Base-by-base conservation (phyloP, 2,888 invertebrate genomes). In the Siphlonurus alternatus region DNA sequence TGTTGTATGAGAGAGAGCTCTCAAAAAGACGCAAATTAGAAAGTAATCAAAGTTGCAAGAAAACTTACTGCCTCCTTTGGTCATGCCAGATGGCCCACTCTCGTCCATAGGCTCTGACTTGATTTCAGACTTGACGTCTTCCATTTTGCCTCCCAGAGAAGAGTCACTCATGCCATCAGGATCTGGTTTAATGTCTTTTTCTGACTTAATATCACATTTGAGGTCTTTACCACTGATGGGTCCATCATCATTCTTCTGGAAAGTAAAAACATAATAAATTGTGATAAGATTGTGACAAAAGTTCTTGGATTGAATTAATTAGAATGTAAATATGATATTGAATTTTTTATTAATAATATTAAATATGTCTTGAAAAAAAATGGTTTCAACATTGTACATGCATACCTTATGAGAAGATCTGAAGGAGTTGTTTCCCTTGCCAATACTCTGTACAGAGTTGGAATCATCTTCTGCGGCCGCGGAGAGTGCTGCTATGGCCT, bases 81-180 rank as follows among this genome's bases (percentile, higher is more conserved):
- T 67, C 22, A 25, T 59, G n/a, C 38, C 38, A 38, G 38, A 38
- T 10, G 38, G 38, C 5, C 38, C 38, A 10, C 38, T 15, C 38
- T 75, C 75, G 10, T 81, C 81, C 77, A 81, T 80, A 1, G 81
- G 79, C 70, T 87, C 85, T 61, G 77, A 74, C 71, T 85, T 85
- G 38, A 82, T 80, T 69, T 85, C 84, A 25, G 79, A 80, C 67
- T 82, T 81, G 2, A 77, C 78, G 25, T 70, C 70, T 23, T 59
- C 22, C 64, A 64, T 61, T 2, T 59, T 19, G 23, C 56, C 59
- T 7, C 59, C 59, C 38, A 38, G 25, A 19, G 56, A 59, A n/a
- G 23, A 25, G 19, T 63, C 63, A n/a, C 53, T 38, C 20, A 22
- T 53, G 53, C 54, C 59, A 63, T 63, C 63, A 53, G 19, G 60